Evolutionary conservation across 2,888 invertebrate genomes (phyloP).

Genomic region (Cantharis rustica): DNA sequence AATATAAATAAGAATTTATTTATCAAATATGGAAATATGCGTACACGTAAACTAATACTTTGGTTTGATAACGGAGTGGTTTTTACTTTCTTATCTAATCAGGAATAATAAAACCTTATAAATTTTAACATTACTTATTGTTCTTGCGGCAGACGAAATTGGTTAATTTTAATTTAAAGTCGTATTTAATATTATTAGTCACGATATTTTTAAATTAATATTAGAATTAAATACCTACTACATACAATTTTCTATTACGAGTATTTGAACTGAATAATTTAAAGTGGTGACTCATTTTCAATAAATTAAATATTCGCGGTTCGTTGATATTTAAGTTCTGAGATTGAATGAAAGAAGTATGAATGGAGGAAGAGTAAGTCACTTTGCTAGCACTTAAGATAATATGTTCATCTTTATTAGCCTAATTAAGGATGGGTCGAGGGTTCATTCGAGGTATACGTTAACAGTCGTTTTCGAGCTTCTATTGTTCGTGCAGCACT

Average conservation of each 20-base stretch:
- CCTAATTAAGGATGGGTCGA: slow-evolving; percentile 40
- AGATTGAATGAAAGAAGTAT: background rate
- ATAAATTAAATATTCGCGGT: background rate
- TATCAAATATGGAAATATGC: background rate
- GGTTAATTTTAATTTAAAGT: background rate
- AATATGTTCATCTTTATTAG: slow-evolving; percentile 15
- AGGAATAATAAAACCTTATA: background rate
- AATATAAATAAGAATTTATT: background rate
- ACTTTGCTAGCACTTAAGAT: background rate
- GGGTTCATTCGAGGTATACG: slow-evolving; percentile 40
- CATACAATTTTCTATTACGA: background rate
- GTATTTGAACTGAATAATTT: background rate
- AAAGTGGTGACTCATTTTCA: background rate
- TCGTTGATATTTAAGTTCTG: background rate
- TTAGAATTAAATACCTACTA: background rate
- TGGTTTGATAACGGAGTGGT: background rate
- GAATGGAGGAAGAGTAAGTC: background rate
- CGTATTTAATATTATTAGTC: background rate
- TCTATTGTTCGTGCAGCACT: slow-evolving; percentile 16
- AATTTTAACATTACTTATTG: background rate
- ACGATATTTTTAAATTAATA: background rate
- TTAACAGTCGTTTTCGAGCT: background rate
- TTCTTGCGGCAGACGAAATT: background rate
- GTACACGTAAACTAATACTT: background rate
- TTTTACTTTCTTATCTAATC: background rate